These are phyloP conservation scores for Todus mexicanus DNA, from an alignment of 2,797 vertebrate species.

Conservation along the genomic window DNA sequence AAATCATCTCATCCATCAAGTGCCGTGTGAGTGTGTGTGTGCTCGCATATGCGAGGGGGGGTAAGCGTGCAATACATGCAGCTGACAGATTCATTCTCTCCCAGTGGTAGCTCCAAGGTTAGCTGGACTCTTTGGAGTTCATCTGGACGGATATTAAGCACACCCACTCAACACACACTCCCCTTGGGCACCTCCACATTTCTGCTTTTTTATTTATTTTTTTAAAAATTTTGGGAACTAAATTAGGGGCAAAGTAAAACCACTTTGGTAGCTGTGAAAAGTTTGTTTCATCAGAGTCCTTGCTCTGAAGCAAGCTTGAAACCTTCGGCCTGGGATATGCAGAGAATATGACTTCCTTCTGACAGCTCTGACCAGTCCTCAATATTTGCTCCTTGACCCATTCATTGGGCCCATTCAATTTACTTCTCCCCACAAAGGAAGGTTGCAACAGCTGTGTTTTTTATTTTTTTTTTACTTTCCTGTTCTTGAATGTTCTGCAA, in stretches of 20 bases:
- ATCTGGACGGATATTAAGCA: neutral
- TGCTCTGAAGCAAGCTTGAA: neutral
- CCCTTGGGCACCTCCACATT: neutral
- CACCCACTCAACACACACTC: neutral
- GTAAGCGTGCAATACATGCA: neutral
- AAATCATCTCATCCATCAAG: constrained; percentile 61
- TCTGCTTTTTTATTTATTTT: neutral
- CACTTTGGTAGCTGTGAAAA: neutral
- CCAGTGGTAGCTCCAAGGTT: neutral
- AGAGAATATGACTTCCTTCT: neutral
- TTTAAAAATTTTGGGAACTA: neutral
- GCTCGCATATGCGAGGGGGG: neutral
- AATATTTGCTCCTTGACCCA: neutral
- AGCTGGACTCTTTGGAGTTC: neutral
- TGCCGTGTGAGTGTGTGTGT: neutral
- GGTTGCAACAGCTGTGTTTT: neutral
- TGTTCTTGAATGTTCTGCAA: neutral
- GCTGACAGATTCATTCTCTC: neutral
- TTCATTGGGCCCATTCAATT: neutral
- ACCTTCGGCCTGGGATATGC: neutral
- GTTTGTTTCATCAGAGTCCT: neutral
- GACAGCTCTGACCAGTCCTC: neutral
- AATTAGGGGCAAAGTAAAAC: neutral
- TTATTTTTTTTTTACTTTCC: neutral
- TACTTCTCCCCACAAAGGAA: neutral